Conservation (phyloP, 2,113 vertebrate species). For the Anguilla rostrata region DNA sequence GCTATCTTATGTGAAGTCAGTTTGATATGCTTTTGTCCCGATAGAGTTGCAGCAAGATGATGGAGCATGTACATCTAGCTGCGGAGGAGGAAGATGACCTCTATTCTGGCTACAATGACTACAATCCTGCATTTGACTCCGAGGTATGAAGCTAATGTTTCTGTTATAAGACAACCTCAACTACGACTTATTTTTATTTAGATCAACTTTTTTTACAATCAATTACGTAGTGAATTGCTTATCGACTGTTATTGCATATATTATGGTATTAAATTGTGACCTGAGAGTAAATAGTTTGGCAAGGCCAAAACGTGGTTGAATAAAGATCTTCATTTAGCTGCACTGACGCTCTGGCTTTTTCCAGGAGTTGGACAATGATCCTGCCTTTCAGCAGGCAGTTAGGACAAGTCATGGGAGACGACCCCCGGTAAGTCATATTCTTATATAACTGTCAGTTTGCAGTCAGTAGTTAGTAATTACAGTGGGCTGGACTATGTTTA, state of each 20-base stretch:
- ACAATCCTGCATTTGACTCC: constrained; percentile 88
- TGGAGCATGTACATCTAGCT: constrained; percentile 86
- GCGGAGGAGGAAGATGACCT: constrained; percentile 88
- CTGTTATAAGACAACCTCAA: no score
- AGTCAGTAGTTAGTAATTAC: neutral
- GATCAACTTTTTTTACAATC: neutral
- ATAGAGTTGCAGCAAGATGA: constrained; percentile 55
- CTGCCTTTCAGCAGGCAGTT: constrained; percentile 87
- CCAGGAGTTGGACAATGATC: constrained; percentile 93
- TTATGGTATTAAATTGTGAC: neutral
- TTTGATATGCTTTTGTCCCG: neutral
- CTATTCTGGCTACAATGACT: constrained; percentile 97
- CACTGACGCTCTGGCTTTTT: constrained; percentile 16
- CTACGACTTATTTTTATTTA: no score
- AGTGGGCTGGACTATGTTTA: neutral
- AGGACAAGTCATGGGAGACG: constrained; percentile 92
- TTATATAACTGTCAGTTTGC: neutral
- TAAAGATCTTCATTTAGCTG: neutral
- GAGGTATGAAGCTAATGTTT: constrained; percentile 71
- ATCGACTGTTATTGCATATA: neutral
- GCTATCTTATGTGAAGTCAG: neutral
- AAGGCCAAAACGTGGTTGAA: neutral
- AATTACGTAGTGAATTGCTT: neutral
- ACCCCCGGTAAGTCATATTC: constrained; percentile 79
- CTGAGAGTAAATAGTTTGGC: neutral